These are phyloP conservation scores for Melanotaenia pygmaea DNA, from an alignment of 2,797 vertebrate species.

Conservation along the genomic window DNA sequence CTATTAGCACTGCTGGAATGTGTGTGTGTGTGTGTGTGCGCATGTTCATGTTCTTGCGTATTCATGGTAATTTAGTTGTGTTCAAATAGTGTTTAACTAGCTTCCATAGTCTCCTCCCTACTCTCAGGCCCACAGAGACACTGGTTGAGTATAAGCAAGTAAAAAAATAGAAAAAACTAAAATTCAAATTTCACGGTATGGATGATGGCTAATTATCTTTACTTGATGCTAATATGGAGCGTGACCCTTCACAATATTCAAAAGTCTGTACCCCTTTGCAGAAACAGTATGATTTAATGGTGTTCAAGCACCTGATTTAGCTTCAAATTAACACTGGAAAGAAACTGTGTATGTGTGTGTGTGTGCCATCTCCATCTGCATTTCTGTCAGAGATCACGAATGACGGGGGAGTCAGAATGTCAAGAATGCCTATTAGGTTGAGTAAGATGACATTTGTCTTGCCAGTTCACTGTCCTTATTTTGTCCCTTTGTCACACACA, in stretches of 20 bases:
- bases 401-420: constrained; percentile 46
- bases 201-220: neutral
- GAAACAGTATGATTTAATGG: constrained; percentile 14
- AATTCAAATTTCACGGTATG: neutral
- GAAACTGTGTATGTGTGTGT: too few species aligned
- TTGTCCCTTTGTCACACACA: constrained; percentile 16
- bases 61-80: constrained; percentile 25
- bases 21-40: constrained; percentile 44
- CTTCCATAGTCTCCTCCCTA: constrained; percentile 35
- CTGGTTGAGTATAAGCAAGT: neutral
- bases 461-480: constrained; percentile 34
- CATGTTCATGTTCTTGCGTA: constrained; percentile 28
- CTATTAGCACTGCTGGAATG: constrained; percentile 58
- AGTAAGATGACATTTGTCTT: constrained; percentile 52
- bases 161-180: neutral
- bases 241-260: constrained; percentile 6
- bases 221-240: neutral
- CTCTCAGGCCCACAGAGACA: constrained; percentile 73
- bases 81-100: constrained; percentile 19
- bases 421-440: constrained; percentile 62
- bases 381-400: constrained; percentile 59
- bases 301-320: constrained; percentile 32
- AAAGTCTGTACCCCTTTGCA: constrained; percentile 4
- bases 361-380: constrained; percentile 30
- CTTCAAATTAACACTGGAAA: constrained; percentile 49